phyloP scores from a whole-genome alignment of 2,888 invertebrate genomes.

The Meganola albula region DNA sequence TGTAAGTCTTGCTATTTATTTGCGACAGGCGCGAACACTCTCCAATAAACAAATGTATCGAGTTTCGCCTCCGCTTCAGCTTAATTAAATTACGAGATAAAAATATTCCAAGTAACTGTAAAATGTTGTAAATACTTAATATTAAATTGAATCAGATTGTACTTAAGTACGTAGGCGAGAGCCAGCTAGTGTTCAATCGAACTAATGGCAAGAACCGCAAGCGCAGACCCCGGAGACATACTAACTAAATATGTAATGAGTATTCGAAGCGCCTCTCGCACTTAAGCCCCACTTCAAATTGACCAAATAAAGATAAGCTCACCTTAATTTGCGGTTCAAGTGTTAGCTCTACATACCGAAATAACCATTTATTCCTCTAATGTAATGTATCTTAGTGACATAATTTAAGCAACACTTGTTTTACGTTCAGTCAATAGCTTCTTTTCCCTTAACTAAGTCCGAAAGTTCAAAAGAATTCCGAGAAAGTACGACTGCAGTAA shows the following conservation, averaged over 20 bases:
- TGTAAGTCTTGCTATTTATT: no score
- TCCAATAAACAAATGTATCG: conserved; percentile 27
- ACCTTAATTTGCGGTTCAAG: conserved; percentile 17
- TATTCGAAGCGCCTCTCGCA: conserved; percentile 52
- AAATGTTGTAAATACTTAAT: conserved; percentile 18
- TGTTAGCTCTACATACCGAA: no score
- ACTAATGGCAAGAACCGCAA: conserved; percentile 72
- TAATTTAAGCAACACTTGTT: no score
- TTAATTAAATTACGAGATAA: no score
- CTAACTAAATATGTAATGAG: conserved; percentile 70
- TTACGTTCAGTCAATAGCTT: no score
- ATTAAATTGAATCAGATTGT: conserved; percentile 29
- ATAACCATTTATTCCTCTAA: no score
- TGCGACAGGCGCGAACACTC: no score
- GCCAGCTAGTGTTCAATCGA: conserved; percentile 60
- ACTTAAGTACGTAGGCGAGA: conserved; percentile 30
- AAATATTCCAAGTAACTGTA: no score
- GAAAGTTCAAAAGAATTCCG: conserved; percentile 53
- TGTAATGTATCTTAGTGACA: no score
- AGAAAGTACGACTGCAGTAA: conserved; percentile 65
- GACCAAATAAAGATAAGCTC: conserved; percentile 46
- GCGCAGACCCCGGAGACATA: conserved; percentile 59
- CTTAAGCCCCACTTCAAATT: conserved; percentile 47
- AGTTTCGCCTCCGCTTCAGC: no score
- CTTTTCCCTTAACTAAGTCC: no score